Evolutionary conservation across 2,888 invertebrate genomes (phyloP).

Genomic region (Lasioglossum leucozonium): DNA sequence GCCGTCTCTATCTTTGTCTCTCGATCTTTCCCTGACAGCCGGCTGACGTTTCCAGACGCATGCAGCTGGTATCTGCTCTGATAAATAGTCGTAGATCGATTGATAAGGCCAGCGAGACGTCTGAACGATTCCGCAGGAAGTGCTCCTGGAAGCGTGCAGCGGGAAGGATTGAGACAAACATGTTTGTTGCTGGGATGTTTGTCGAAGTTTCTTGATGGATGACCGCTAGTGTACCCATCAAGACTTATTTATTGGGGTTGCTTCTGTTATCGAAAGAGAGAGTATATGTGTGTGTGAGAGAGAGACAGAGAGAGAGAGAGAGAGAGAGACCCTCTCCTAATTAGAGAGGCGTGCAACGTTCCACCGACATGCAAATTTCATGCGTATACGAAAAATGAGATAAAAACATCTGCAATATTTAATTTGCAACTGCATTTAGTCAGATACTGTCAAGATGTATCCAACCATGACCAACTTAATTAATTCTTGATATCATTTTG

Average conservation of each 20-base stretch:
- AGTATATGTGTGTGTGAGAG: no score
- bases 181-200: slow-evolving; percentile 22
- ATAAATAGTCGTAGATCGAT: slow-evolving; percentile 47
- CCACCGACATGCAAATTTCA: not conserved
- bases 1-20: slow-evolving; percentile 1
- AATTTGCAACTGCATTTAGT: not conserved
- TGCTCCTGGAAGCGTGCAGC: not conserved
- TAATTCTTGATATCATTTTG: no score
- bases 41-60: slow-evolving; percentile 31
- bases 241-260: not conserved
- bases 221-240: not conserved
- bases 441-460: not conserved
- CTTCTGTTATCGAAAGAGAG: not conserved
- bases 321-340: not conserved
- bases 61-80: slow-evolving; percentile 31
- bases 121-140: slow-evolving; percentile 23
- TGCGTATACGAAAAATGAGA: rapidly evolving
- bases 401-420: not conserved
- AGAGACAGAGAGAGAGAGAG: no score
- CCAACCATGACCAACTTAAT: no score
- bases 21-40: slow-evolving; percentile 21
- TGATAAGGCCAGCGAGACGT: slow-evolving; percentile 30
- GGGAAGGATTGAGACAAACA: slow-evolving; percentile 27
- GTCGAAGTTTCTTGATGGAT: slow-evolving; percentile 15
- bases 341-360: not conserved